Percentiles rank a stretch among this genome's conserved stretches.
Evolutionary conservation across 1,140 invertebrate genomes (phyloP).

Genomic region (Cydia fagiglandana): DNA sequence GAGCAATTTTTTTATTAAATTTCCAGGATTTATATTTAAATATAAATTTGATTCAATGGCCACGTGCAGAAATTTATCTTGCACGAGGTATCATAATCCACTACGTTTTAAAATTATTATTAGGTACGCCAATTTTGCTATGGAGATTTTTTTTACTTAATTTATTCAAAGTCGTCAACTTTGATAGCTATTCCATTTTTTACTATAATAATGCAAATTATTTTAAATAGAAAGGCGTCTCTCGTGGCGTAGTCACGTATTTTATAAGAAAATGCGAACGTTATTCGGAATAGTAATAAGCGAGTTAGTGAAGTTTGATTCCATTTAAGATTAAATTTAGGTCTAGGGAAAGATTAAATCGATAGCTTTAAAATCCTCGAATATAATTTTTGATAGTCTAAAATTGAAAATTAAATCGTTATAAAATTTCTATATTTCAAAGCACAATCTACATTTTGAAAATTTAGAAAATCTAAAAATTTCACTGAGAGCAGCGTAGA

Average conservation of each 20-base stretch:
- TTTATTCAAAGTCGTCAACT: not conserved
- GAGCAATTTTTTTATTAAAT: not conserved
- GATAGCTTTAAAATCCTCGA: not conserved
- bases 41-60: not conserved
- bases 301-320: not conserved
- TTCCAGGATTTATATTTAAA: not conserved
- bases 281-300: conserved; percentile 9
- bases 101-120: no score
- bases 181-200: not conserved
- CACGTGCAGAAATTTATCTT: not conserved
- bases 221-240: not conserved
- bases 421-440: conserved; percentile 1
- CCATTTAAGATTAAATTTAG: conserved; percentile 3
- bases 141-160: not conserved
- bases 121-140: not conserved
- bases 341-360: conserved; percentile 4
- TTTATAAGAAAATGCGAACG: not conserved
- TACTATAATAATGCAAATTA: not conserved
- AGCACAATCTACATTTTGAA: conserved; percentile 36
- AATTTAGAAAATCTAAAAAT: conserved; percentile 30
- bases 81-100: not conserved
- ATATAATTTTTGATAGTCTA: not conserved
- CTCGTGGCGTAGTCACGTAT: not conserved
- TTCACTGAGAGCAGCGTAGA: conserved; percentile 35
- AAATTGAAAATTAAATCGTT: conserved; percentile 12